phyloP scores from a whole-genome alignment of 1,140 invertebrate species.

The Conus ventricosus region DNA sequence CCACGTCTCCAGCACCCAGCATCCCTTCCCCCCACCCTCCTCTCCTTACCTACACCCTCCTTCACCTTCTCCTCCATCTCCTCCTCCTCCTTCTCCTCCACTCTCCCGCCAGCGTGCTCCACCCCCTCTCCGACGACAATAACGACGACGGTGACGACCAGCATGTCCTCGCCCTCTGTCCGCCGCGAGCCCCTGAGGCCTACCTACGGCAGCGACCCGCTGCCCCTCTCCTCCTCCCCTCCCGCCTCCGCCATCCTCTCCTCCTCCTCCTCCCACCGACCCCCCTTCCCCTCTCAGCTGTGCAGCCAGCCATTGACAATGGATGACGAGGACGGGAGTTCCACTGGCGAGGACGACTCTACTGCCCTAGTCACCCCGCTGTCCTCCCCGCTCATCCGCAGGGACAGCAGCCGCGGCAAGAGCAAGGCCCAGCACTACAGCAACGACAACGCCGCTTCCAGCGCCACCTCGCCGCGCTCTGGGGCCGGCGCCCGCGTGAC shows the following conservation, averaged over 20 bases:
- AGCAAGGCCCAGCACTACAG: slow-evolving; percentile 49
- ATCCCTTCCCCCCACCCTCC: background rate
- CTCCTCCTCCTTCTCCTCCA: background rate
- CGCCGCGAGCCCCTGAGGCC: background rate
- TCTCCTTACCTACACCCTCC: background rate
- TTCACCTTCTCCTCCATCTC: background rate
- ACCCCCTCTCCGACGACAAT: too few species aligned
- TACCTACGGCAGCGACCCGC: background rate
- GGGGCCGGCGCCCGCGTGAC: background rate
- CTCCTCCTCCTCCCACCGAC: background rate
- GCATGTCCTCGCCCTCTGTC: background rate
- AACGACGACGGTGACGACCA: too few species aligned
- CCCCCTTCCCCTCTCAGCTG: background rate
- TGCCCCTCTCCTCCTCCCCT: background rate
- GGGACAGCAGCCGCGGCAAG: background rate
- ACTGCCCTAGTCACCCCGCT: slow-evolving; percentile 41
- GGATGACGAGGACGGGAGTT: slow-evolving; percentile 34
- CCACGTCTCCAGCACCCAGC: background rate
- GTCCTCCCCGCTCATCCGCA: slow-evolving; percentile 39
- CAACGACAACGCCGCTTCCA: slow-evolving; percentile 68
- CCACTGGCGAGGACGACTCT: slow-evolving; percentile 42
- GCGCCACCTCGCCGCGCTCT: background rate
- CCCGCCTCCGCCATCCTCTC: background rate
- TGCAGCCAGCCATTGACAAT: slow-evolving; percentile 31
- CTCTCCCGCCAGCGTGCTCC: background rate